Evolutionary conservation across 2,797 vertebrate species (phyloP).

Genomic region (Propithecus perrieri): DNA sequence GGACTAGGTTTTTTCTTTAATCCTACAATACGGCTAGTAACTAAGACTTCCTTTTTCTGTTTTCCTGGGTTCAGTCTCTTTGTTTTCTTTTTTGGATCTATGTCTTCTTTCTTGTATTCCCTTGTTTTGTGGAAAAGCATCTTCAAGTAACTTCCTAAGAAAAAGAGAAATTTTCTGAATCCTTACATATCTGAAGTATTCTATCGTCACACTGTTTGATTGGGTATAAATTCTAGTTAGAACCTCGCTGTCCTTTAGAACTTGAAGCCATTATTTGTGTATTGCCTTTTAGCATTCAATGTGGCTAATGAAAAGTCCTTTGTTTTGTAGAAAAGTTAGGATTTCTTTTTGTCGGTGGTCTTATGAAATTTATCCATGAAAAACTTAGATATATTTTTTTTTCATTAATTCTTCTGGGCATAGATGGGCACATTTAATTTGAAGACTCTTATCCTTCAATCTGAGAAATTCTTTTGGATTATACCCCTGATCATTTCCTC

Average conservation of each 20-base stretch:
- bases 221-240: not conserved
- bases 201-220: not conserved
- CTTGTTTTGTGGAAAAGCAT: not conserved
- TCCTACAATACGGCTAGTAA: not conserved
- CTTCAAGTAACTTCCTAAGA: not conserved
- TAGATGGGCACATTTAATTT: not conserved
- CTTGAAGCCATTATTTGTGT: not conserved
- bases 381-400: not conserved
- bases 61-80: not conserved
- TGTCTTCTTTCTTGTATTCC: not conserved
- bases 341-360: not conserved
- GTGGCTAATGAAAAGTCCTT: not conserved
- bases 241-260: not conserved
- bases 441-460: not conserved
- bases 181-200: not conserved
- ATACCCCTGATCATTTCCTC: not conserved
- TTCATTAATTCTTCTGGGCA: not conserved
- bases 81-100: not conserved
- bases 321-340: not conserved
- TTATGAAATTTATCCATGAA: constrained; percentile 26
- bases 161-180: not conserved
- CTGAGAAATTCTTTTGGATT: not conserved
- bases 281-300: not conserved
- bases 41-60: not conserved
- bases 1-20: not conserved